Conservation (phyloP, 2,797 vertebrate genomes). For the Pseudochirops cupreus region DNA sequence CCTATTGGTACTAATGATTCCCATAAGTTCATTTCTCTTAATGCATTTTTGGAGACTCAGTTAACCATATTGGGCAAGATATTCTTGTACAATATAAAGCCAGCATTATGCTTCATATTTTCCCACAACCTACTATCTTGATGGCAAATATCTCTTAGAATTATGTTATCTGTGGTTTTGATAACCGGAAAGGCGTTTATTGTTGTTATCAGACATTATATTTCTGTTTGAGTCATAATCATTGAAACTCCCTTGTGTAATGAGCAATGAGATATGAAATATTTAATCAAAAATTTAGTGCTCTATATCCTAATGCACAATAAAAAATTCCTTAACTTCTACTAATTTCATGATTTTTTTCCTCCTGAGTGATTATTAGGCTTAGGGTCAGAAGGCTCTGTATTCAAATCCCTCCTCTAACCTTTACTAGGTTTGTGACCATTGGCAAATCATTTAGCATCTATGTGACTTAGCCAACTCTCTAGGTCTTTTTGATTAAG, state of each 20-base stretch:
- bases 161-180: not conserved
- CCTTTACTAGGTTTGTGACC: not conserved
- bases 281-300: not conserved
- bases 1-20: not conserved
- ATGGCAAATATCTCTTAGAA: not conserved
- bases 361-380: not conserved
- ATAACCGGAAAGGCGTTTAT: not conserved
- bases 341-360: not conserved
- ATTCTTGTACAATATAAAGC: not conserved
- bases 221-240: not conserved
- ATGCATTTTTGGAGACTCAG: too few relatives aligned
- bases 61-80: not conserved
- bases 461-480: not conserved
- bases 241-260: not conserved
- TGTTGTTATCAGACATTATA: not conserved
- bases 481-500: not conserved
- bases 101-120: too few relatives aligned
- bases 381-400: not conserved
- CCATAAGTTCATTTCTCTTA: not conserved
- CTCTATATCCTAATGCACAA: not conserved
- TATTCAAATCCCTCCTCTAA: not conserved
- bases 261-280: not conserved
- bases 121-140: not conserved
- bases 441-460: not conserved
- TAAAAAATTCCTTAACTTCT: not conserved